Base-by-base conservation (phyloP, 1,140 invertebrate species). In the Trichoplusia ni region DNA sequence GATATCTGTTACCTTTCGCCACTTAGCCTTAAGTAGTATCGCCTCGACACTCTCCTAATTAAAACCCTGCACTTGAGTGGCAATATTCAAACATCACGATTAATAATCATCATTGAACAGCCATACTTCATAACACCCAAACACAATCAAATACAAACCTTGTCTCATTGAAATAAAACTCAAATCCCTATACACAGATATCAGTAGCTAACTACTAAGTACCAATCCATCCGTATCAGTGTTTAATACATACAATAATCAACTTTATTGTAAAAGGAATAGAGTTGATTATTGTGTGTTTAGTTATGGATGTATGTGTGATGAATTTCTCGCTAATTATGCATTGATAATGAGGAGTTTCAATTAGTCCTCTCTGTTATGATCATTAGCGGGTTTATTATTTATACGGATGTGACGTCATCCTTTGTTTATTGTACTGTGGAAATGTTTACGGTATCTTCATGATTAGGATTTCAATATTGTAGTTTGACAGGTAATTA, bases 51-150 rank as follows among this genome's bases (percentile, higher is more conserved):
- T n/a, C n/a, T n/a, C n/a, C n/a, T n/a, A n/a, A n/a, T n/a, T n/a
- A n/a, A n/a, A n/a, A 40, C 37, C 37, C 37, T 40, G 37, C 18
- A 19, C 13, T 46, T 14, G 5, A 9, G 9, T 27, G 44, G 13
- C 42, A 27, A 47, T 29, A 47, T 49, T 31, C 46, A 29, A 49
- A 49, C 46, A 47, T 47, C 44, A 49, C 29, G 46, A 49, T 18
- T 49, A 49, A 49, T 49, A 29, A 13, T 1, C 25, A 49, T 14
- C 29, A 9, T 18, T 16, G n/a, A 31, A 3, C 29, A 33, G 8
- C 25, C n/a, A 29, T 31, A 14, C 21, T n/a, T 31, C 4, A 49
- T 49, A 18, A 49, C 13, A 3, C 16, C 9, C 2, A n/a, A 4
- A 29, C 13, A 9, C 46, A 49, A 31, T 4, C 11, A 18, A 49